These are phyloP conservation scores for Paracanthobrama guichenoti DNA, from an alignment of 2,113 vertebrate species.

Conservation along the genomic window DNA sequence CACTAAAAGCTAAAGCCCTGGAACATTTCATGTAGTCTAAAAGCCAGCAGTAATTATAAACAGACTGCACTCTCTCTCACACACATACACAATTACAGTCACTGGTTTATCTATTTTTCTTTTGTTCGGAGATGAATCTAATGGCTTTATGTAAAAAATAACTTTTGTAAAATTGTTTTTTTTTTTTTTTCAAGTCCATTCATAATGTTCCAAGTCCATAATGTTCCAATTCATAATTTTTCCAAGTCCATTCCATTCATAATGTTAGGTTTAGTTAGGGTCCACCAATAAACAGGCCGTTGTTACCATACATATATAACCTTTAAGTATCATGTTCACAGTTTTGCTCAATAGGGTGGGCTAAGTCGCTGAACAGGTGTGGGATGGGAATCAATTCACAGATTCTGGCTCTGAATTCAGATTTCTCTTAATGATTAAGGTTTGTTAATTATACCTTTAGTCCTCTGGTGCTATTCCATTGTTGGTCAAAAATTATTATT, in stretches of 20 bases:
- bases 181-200: neutral
- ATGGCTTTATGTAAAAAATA: neutral
- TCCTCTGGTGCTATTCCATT: too few relatives aligned
- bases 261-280: neutral
- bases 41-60: conserved; percentile 41
- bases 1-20: conserved; percentile 36
- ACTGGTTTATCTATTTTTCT: neutral
- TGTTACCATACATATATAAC: neutral
- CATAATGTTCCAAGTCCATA: too few relatives aligned
- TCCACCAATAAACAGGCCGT: neutral
- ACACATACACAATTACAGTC: conserved; percentile 1
- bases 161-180: neutral
- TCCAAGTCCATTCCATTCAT: neutral
- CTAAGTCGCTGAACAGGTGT: neutral
- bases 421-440: neutral
- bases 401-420: neutral
- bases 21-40: conserved; percentile 40
- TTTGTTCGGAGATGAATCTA: neutral
- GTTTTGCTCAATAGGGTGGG: neutral
- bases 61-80: neutral
- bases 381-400: neutral
- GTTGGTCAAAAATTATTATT: too few relatives aligned
- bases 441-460: neutral
- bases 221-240: too few relatives aligned
- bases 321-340: too few relatives aligned